Base-by-base conservation (phyloP, 2,797 vertebrate species). In the Phrynocephalus forsythii region DNA sequence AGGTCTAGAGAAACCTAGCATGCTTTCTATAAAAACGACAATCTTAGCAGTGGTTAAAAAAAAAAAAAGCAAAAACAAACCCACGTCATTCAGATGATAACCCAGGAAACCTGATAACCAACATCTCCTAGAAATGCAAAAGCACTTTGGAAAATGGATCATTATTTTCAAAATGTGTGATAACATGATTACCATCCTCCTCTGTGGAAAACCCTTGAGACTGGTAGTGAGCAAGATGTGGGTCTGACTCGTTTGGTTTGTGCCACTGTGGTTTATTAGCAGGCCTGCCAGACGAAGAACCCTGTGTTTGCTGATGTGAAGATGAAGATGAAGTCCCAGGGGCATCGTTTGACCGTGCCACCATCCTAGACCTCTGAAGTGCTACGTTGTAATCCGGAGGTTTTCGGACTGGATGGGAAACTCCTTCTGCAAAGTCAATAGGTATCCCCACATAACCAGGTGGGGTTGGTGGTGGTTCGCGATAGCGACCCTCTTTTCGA, bases 351-450 rank as follows among this genome's bases (percentile, higher is more conserved):
- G 98, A 97, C 87, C 98, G 97, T 26, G 98, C 98, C 91, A 99
- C 97, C 97, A 99, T 98, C 84, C 99, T 97, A 0, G 99, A 99
- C 84, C 99, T 97, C 97, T 99, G 99, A 91, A 99, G 97, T 26
- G 99, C 99, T 71, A 99, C 97, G 68, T 98, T 99, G 97, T 99
- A 99, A 96, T 99, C 99, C 0, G 99, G 99, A 1, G 99, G 99
- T 87, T 98, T 98, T 92, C 98, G 97, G 90, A 97, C 96, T 0
- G 98, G 95, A 92, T 98, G 98, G 60, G 94, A 89, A 89, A 97
- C 97, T 30, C 97, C 97, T 85, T 99, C 98, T 0, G 97, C 95
- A 63, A 98, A 98, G 94, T 99, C 98, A 94, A 99, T 98, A 91
- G 98, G 98, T 94, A 99, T 98, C 83, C 98, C 99, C 0, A 99